Conservation (phyloP, 2,113 vertebrate genomes). For the Aythya baeri region DNA sequence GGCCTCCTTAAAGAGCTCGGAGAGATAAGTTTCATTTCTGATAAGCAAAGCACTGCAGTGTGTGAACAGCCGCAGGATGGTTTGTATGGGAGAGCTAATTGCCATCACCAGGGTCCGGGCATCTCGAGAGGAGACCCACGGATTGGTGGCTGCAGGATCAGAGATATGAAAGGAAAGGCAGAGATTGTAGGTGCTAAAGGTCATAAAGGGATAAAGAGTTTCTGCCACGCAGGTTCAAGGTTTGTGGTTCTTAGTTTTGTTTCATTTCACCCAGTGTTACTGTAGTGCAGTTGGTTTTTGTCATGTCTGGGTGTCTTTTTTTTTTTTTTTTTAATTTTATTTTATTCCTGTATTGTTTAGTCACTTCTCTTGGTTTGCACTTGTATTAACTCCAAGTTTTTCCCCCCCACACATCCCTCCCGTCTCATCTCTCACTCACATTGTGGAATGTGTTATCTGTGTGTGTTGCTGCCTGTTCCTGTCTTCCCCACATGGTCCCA, state of each 20-base stretch:
- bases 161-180: not conserved
- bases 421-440: constrained; percentile 80
- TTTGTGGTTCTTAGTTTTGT: not conserved
- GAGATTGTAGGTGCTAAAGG: not conserved
- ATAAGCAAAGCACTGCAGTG: not conserved
- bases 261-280: constrained; percentile 23
- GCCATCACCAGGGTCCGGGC: not conserved
- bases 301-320: constrained; percentile 68
- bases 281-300: constrained; percentile 24
- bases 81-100: not conserved
- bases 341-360: constrained; percentile 75
- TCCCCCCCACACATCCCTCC: constrained; percentile 55
- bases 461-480: constrained; percentile 83
- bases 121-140: not conserved
- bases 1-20: not conserved
- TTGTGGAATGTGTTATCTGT: constrained; percentile 85
- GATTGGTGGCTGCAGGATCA: not conserved
- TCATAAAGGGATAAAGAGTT: not conserved
- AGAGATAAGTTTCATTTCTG: constrained; percentile 24
- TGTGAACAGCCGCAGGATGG: not conserved
- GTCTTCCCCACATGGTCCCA: constrained; percentile 82
- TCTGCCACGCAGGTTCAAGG: not conserved
- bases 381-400: constrained; percentile 82
- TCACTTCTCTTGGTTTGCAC: constrained; percentile 79
- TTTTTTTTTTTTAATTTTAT: constrained; percentile 33